A percentile compares a stretch with the other conserved stretches of the same genome.
These are phyloP conservation scores for Rhinophrynus dorsalis DNA, from an alignment of 2,797 vertebrate genomes.

Conservation along the genomic window DNA sequence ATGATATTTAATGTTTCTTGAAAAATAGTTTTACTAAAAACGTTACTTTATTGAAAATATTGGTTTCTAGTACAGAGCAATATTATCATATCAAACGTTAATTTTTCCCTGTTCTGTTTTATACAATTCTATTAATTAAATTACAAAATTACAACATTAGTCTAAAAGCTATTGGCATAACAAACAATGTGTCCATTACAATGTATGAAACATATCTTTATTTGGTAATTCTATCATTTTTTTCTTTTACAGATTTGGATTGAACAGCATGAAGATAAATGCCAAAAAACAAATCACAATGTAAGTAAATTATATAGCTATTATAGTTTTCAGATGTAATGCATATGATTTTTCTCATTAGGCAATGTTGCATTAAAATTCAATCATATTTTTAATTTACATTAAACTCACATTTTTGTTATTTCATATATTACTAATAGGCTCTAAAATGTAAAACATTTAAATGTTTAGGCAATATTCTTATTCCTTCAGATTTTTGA, in stretches of 20 bases:
- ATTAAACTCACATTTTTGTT: slow-evolving; percentile 11
- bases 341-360: slow-evolving; percentile 26
- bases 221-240: background rate
- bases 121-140: too few relatives aligned
- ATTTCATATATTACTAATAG: slow-evolving; percentile 22
- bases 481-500: slow-evolving; percentile 3
- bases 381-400: slow-evolving; percentile 24
- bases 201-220: too few relatives aligned
- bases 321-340: slow-evolving; percentile 13
- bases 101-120: too few relatives aligned
- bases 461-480: slow-evolving; percentile 1
- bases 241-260: background rate
- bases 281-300: background rate
- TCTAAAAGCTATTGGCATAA: too few relatives aligned
- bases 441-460: slow-evolving; percentile 15
- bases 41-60: too few relatives aligned
- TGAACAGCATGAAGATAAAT: background rate
- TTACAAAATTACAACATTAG: too few relatives aligned
- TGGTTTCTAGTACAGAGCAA: too few relatives aligned
- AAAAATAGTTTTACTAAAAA: too few relatives aligned
- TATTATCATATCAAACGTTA: too few relatives aligned
- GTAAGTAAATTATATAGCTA: background rate
- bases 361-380: slow-evolving; percentile 23
- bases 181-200: too few relatives aligned
- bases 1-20: too few relatives aligned